A percentile compares a stretch with the other conserved stretches of the same genome.
phyloP scores from a whole-genome alignment of 2,888 invertebrate species.

The Hecatera dysodea region DNA sequence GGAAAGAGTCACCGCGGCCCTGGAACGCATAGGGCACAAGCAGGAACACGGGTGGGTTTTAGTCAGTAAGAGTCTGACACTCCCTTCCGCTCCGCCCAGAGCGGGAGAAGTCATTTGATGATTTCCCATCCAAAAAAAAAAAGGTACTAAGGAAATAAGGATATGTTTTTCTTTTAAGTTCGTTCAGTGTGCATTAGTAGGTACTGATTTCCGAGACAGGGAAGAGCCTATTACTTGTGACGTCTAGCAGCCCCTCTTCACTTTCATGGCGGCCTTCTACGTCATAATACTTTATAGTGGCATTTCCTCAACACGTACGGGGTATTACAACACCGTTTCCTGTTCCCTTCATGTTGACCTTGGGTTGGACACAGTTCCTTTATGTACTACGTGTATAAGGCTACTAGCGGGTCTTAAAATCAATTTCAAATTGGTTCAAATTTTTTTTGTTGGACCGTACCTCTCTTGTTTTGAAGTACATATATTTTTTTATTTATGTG shows the following conservation, averaged over 20 bases:
- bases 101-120: background rate
- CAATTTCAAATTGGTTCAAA: background rate
- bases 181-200: background rate
- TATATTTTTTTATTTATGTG: too few species aligned
- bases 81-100: too few species aligned
- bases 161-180: background rate
- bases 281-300: conserved; percentile 29
- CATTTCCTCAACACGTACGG: conserved; percentile 38
- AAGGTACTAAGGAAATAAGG: background rate
- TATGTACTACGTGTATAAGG: background rate
- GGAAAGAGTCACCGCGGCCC: too few species aligned
- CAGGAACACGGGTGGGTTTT: too few species aligned
- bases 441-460: too few species aligned
- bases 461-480: background rate
- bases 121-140: background rate
- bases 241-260: conserved; percentile 14
- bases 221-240: conserved; percentile 23
- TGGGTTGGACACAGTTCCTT: conserved; percentile 3
- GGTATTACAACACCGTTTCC: conserved; percentile 30
- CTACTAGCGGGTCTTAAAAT: conserved; percentile 2
- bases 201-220: conserved; percentile 14
- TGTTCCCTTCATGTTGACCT: conserved; percentile 28
- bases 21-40: too few species aligned
- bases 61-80: too few species aligned
- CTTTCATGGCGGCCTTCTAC: conserved; percentile 27